Conservation (phyloP, 2,797 vertebrate species). For the Pyrocephalus nanus region DNA sequence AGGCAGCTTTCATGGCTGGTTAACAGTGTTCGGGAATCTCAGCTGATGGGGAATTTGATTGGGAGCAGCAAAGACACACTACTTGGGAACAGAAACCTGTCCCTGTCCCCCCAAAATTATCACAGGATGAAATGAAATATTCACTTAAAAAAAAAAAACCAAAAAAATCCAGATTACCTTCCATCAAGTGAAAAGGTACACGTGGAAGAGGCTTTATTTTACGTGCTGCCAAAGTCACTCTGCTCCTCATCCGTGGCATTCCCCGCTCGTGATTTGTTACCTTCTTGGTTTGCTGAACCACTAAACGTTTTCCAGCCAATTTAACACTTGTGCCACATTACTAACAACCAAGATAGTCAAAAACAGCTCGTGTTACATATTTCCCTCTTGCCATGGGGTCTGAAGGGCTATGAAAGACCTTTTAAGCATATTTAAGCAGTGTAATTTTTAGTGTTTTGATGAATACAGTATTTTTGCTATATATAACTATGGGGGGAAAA, state of each 20-base stretch:
- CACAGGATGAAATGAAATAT: neutral
- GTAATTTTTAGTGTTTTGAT: neutral
- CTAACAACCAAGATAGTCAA: neutral
- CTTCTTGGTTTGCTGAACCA: conserved; percentile 34
- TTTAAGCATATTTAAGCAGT: neutral
- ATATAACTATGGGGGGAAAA: neutral
- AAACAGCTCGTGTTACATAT: neutral
- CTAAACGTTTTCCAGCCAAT: conserved; percentile 51
- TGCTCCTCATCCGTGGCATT: neutral
- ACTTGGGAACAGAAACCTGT: neutral
- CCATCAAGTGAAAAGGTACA: neutral
- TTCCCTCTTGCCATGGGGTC: neutral
- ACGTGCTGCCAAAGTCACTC: neutral
- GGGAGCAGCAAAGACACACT: fast-evolving
- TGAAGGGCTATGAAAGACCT: neutral
- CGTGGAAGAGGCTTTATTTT: neutral
- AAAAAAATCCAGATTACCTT: neutral
- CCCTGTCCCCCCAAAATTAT: neutral
- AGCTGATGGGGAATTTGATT: neutral
- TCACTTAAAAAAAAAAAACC: neutral
- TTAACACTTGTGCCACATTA: neutral
- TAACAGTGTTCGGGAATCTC: neutral
- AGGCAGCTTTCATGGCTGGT: neutral
- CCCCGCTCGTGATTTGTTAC: neutral
- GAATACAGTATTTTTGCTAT: conserved; percentile 27